Base-by-base conservation (phyloP, 2,113 vertebrate species). In the Plecturocebus donacophilus region DNA sequence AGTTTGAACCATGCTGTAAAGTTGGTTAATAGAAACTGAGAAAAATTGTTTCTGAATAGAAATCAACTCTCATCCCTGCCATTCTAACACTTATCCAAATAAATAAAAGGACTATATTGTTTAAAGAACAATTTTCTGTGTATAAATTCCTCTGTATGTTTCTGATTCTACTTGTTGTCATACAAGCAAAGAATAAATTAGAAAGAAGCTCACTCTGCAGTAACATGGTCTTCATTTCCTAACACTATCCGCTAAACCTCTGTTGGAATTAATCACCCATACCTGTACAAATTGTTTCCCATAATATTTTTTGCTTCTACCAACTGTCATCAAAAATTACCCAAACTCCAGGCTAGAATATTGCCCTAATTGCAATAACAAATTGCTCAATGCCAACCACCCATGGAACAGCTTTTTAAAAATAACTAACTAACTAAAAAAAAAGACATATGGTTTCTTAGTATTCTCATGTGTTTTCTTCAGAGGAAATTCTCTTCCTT, bases 41-140 rank as follows among this genome's bases (percentile, higher is more conserved):
- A 88, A n/a, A 47, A 93, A 97, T 91, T 96, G 38, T 21, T 81
- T 96, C 77, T 56, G 32, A 97, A 66, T 79, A 35, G 70, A 96
- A 91, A 90, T 75, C 75, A 83, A 71, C 14, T 79, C 64, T 87
- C 61, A 83, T 93, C 23, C 49, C 40, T 87, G 52, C n/a, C 70
- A 40, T 49, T 71, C 6, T 70, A 96, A 56, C 42, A 52, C 49
- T 77, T 58, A 32, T 82, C 49, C 66, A 61, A 76, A 82, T 42
- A 85, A 97, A 94, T 77, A 81, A 85, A 87, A 77, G 32, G 61
- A 71, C n/a, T 83, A 6, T 83, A 5, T 30, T 79, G 38, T 40
- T 71, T 80, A 66, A 94, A 92, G 27, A 70, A 84, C 19, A 49
- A 42, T 87, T 81, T 95, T 90, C 47, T 77, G 12, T 70, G 23